Conservation (phyloP, 2,888 invertebrate genomes). For the Aphidius colemani region DNA sequence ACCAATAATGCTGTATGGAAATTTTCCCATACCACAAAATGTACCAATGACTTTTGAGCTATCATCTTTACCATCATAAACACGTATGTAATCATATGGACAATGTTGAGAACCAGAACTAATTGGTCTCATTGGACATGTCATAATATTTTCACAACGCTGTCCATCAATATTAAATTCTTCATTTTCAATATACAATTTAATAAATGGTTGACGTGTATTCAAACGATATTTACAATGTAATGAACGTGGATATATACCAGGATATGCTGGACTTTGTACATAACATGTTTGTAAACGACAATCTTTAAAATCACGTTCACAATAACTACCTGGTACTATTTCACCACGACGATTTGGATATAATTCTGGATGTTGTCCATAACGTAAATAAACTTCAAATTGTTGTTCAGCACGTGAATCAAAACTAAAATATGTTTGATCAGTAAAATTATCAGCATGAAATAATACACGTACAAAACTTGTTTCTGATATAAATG, state of each 20-base stretch:
- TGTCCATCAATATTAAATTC: slow-evolving; percentile 94
- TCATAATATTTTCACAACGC: slow-evolving; percentile 92
- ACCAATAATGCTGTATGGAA: slow-evolving; percentile 91
- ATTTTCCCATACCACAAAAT: slow-evolving; percentile 87
- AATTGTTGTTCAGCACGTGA: slow-evolving; percentile 89
- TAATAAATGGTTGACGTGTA: slow-evolving; percentile 86
- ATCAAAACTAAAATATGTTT: slow-evolving; percentile 86
- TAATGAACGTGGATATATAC: slow-evolving; percentile 87
- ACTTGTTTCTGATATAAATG: slow-evolving; percentile 92
- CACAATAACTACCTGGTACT: slow-evolving; percentile 87
- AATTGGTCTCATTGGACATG: slow-evolving; percentile 90
- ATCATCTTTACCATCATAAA: slow-evolving; percentile 89
- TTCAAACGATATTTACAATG: slow-evolving; percentile 91
- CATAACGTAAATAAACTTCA: slow-evolving; percentile 87
- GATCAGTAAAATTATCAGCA: slow-evolving; percentile 91
- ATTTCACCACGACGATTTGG: slow-evolving; percentile 88
- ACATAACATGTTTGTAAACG: slow-evolving; percentile 91
- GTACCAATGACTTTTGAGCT: slow-evolving; percentile 86
- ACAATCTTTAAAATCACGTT: slow-evolving; percentile 85
- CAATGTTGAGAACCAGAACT: slow-evolving; percentile 87
- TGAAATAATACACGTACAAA: slow-evolving; percentile 91
- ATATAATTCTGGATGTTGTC: slow-evolving; percentile 92
- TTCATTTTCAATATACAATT: slow-evolving; percentile 89
- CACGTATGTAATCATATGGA: slow-evolving; percentile 86
- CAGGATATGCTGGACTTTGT: slow-evolving; percentile 91